A percentile compares a stretch with the other conserved stretches of the same genome.
These are phyloP conservation scores for Terrapene triunguis DNA, from an alignment of 2,113 vertebrate species.

Conservation along the genomic window DNA sequence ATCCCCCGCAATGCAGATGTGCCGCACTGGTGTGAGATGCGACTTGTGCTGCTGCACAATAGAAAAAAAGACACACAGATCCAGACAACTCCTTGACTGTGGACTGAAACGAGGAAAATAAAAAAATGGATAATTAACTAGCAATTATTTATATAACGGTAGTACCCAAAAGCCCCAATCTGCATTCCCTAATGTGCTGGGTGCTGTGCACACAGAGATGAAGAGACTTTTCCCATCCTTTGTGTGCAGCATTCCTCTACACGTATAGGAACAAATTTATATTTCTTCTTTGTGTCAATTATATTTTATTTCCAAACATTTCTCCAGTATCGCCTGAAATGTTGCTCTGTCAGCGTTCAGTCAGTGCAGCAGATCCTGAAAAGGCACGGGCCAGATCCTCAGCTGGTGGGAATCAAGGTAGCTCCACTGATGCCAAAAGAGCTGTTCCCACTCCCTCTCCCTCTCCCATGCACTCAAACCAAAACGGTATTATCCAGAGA, in stretches of 20 bases:
- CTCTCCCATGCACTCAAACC: neutral
- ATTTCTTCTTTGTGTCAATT: neutral
- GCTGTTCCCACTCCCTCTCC: neutral
- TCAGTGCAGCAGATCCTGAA: neutral
- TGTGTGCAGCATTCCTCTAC: neutral
- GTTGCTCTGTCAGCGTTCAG: neutral
- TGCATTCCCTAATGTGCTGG: neutral
- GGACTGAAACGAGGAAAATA: neutral
- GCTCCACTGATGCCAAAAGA: neutral
- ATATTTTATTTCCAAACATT: neutral
- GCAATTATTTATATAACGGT: neutral
- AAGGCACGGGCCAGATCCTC: neutral
- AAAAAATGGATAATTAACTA: neutral
- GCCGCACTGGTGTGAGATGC: neutral
- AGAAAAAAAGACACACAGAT: neutral
- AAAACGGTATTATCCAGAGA: neutral
- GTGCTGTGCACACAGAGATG: neutral
- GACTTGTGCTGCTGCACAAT: neutral
- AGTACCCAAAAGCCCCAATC: neutral
- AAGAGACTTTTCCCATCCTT: neutral
- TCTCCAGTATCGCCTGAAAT: neutral
- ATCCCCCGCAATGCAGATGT: accelerated
- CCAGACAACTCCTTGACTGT: neutral
- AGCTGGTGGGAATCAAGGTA: neutral
- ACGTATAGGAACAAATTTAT: neutral